A percentile compares a stretch with the other conserved stretches of the same genome.
These are phyloP conservation scores for Microplitis deprimator DNA, from an alignment of 2,888 invertebrate genomes.

Conservation along the genomic window DNA sequence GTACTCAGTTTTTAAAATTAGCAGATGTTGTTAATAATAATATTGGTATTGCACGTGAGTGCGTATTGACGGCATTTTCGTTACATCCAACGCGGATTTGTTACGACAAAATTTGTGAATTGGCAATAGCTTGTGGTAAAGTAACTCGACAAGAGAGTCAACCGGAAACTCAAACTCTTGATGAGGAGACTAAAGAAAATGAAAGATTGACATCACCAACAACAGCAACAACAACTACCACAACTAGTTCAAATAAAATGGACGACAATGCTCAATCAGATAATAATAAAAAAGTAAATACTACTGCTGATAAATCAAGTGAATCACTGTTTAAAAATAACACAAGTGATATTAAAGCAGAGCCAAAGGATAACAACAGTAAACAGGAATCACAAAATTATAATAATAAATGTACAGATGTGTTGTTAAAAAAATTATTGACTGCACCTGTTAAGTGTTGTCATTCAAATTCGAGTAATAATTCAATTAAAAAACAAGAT, in stretches of 20 bases:
- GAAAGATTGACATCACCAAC: slow-evolving; percentile 11
- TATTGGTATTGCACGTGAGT: slow-evolving; percentile 79
- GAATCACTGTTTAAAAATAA: slow-evolving; percentile 22
- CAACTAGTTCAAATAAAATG: slow-evolving; percentile 6
- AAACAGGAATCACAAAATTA: slow-evolving; percentile 55
- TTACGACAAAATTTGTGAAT: slow-evolving; percentile 75
- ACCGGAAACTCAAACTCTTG: neutral
- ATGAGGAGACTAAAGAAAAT: neutral
- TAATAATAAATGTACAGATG: slow-evolving; percentile 54
- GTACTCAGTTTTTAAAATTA: slow-evolving; percentile 77
- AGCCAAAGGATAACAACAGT: slow-evolving; percentile 49
- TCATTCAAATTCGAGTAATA: neutral
- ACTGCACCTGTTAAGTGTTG: slow-evolving; percentile 56
- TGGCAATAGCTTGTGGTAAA: slow-evolving; percentile 73
- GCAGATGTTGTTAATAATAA: slow-evolving; percentile 76
- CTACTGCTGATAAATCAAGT: slow-evolving; percentile 15
- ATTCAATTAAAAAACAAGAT: slow-evolving; percentile 23
- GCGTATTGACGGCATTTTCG: slow-evolving; percentile 83
- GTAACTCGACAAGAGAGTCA: slow-evolving; percentile 65
- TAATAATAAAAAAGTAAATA: slow-evolving; percentile 12
- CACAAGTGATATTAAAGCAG: slow-evolving; percentile 22
- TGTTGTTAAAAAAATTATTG: slow-evolving; percentile 59
- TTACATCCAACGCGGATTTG: slow-evolving; percentile 78
- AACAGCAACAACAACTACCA: neutral
- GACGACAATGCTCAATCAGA: slow-evolving; percentile 26